Conservation (phyloP, 2,888 invertebrate species). For the Oconnorella tubifera region DNA sequence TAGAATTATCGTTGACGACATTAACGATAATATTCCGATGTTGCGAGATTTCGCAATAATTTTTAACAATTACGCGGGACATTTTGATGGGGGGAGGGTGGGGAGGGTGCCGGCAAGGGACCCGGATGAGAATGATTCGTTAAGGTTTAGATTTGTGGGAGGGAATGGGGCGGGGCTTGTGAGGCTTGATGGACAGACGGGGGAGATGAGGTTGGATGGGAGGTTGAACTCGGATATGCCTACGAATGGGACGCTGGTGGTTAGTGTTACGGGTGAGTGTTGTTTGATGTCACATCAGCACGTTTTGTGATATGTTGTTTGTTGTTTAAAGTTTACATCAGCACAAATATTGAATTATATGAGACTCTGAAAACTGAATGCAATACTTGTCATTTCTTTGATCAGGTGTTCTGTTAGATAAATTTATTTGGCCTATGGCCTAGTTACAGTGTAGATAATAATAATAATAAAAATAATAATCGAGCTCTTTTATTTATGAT, state of each 20-base stretch:
- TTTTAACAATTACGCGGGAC: constrained; percentile 90
- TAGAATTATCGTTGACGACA: constrained; percentile 83
- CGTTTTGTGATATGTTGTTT: background rate
- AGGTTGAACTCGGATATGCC: constrained; percentile 93
- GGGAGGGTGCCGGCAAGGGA: constrained; percentile 89
- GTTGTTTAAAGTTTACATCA: background rate
- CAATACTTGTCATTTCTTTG: too few relatives aligned
- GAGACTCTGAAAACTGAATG: too few relatives aligned
- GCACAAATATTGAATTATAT: too few relatives aligned
- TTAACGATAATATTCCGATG: constrained; percentile 86
- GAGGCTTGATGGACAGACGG: constrained; percentile 75
- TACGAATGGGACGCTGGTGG: constrained; percentile 86
- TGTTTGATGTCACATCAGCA: too few relatives aligned
- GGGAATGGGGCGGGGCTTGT: constrained; percentile 91
- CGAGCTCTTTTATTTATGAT: too few relatives aligned
- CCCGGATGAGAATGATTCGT: constrained; percentile 73
- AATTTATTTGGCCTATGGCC: too few relatives aligned
- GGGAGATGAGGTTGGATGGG: constrained; percentile 81
- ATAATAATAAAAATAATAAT: too few relatives aligned
- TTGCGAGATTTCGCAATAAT: constrained; percentile 86
- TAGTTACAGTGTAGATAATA: too few relatives aligned
- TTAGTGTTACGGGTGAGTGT: constrained; percentile 75
- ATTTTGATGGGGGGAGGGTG: constrained; percentile 86
- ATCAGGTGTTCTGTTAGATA: too few relatives aligned
- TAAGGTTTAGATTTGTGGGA: constrained; percentile 77